A percentile compares a stretch with the other conserved stretches of the same genome.
Conservation (phyloP, 2,113 vertebrate species). For the Oceanodroma tethys region DNA sequence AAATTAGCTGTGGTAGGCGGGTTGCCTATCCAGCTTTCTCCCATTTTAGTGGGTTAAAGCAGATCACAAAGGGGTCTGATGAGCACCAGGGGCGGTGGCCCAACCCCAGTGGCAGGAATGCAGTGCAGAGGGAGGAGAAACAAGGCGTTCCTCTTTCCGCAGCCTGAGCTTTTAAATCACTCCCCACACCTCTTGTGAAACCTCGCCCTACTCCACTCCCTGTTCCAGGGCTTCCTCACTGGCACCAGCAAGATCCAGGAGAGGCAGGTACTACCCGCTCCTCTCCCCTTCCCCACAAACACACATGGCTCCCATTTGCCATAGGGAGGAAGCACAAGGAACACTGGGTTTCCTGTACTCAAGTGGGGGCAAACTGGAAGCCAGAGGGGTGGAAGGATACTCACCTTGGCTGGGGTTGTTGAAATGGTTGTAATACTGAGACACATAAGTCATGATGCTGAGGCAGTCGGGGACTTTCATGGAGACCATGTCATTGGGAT, state of each 20-base stretch:
- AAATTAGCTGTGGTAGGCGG: background rate
- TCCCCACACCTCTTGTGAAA: background rate
- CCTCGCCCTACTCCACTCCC: background rate
- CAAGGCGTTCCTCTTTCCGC: background rate
- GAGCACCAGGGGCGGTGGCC: background rate
- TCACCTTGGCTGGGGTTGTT: conserved; percentile 78
- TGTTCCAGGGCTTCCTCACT: background rate
- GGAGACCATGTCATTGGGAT: conserved; percentile 95
- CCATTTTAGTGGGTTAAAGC: background rate
- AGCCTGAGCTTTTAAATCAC: background rate
- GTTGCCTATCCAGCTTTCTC: background rate
- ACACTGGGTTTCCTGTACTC: background rate
- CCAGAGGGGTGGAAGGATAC: background rate
- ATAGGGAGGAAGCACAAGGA: background rate
- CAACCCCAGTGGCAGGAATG: background rate
- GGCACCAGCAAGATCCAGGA: background rate
- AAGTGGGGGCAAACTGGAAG: background rate
- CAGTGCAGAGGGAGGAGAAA: background rate
- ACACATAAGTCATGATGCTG: conserved; percentile 96
- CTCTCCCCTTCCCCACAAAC: background rate
- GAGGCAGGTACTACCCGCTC: background rate
- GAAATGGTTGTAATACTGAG: conserved; percentile 96
- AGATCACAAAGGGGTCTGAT: background rate
- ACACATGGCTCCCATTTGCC: background rate
- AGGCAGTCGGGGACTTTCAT: conserved; percentile 95